Percentiles rank a stretch among this genome's conserved stretches.
Conservation (phyloP, 2,113 vertebrate species). For the Apodemus sylvaticus region DNA sequence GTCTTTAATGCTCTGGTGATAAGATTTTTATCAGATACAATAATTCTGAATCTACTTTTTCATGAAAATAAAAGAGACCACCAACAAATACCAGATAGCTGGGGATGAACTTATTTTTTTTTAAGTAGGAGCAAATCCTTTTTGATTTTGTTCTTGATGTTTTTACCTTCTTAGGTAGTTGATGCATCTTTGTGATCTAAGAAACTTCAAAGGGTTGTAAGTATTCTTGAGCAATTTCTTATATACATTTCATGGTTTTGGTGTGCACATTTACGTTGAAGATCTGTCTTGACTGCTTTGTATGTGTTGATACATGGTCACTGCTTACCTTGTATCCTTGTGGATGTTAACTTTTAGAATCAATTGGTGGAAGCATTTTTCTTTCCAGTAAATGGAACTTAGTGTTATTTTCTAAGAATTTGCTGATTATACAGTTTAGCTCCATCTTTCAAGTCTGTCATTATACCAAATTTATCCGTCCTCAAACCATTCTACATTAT, state of each 20-base stretch:
- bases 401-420: not conserved
- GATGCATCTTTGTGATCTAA: not conserved
- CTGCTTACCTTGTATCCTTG: not conserved
- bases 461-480: not conserved
- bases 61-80: not conserved
- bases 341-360: not conserved
- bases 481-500: not conserved
- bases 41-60: slow-evolving; percentile 23
- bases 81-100: not conserved
- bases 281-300: not conserved
- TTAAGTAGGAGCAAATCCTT: not conserved
- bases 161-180: not conserved
- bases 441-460: not conserved
- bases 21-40: not conserved
- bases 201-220: not conserved
- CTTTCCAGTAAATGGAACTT: not conserved
- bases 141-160: not conserved
- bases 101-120: not conserved
- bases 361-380: not conserved
- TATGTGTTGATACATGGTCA: not conserved
- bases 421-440: not conserved
- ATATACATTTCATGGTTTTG: not conserved
- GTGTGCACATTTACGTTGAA: not conserved
- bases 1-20: not conserved
- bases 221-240: not conserved